Conservation (phyloP, 2,113 vertebrate genomes). For the Myiagra hebetior region DNA sequence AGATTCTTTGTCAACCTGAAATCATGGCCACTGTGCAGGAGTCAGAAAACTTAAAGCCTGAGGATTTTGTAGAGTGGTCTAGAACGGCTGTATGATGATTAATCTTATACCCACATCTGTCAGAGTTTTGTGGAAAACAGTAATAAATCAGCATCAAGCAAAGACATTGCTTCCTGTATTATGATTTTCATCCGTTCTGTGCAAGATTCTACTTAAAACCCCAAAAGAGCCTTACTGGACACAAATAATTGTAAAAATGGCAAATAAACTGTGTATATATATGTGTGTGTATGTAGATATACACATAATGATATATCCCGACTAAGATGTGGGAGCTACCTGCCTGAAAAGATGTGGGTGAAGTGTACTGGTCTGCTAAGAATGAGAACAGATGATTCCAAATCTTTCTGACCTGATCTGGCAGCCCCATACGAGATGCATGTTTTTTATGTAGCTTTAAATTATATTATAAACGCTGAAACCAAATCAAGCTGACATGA, state of each 20-base stretch:
- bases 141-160: background rate
- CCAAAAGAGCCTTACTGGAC: background rate
- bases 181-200: background rate
- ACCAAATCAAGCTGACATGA: background rate
- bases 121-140: background rate
- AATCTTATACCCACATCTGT: background rate
- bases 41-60: background rate
- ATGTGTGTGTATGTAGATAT: fast-evolving
- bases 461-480: background rate
- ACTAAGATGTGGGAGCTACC: background rate
- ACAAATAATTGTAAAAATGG: background rate
- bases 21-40: background rate
- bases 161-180: background rate
- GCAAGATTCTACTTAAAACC: background rate
- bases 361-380: background rate
- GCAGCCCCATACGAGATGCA: background rate
- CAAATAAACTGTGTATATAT: background rate
- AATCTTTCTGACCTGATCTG: background rate
- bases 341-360: background rate
- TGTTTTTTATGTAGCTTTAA: background rate
- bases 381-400: background rate
- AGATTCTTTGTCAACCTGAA: background rate
- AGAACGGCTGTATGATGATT: background rate
- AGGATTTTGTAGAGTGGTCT: background rate
- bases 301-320: background rate